Evolutionary conservation across 2,797 vertebrate species (phyloP).

Genomic region (Bradypus variegatus): DNA sequence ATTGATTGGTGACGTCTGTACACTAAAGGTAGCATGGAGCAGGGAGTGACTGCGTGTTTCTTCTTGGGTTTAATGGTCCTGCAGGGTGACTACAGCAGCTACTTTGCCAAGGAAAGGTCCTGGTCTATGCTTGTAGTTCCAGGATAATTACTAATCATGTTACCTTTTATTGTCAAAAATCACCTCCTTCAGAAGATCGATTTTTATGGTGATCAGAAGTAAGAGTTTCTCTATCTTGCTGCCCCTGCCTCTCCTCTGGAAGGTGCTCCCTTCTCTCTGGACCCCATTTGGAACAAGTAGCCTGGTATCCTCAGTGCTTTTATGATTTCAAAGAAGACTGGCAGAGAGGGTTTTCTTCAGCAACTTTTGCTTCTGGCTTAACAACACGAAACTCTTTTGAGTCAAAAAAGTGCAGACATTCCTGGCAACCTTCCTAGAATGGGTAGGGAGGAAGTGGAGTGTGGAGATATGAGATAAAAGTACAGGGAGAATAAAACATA

Average conservation of each 20-base stretch:
- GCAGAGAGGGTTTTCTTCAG: not conserved
- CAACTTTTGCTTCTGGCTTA: conserved; percentile 18
- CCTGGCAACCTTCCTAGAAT: not conserved
- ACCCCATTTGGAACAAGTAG: not conserved
- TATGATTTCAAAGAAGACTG: conserved; percentile 17
- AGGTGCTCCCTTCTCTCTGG: not conserved
- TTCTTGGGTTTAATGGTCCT: not conserved
- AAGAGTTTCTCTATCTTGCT: not conserved
- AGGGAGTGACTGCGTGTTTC: not conserved
- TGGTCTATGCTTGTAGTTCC: not conserved
- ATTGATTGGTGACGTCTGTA: not conserved
- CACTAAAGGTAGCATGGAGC: not conserved
- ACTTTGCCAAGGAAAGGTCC: not conserved
- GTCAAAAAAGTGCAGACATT: not conserved
- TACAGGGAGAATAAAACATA: not conserved
- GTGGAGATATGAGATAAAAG: not conserved
- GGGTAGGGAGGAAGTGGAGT: not conserved
- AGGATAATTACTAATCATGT: not conserved
- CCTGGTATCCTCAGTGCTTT: not conserved
- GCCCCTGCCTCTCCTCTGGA: not conserved
- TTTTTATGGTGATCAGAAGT: not conserved
- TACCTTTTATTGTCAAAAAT: not conserved
- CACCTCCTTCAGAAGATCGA: not conserved
- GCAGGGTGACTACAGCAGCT: not conserved
- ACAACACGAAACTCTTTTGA: not conserved